These are phyloP conservation scores for Ladona fulva DNA, from an alignment of 1,140 invertebrate species.

Conservation along the genomic window DNA sequence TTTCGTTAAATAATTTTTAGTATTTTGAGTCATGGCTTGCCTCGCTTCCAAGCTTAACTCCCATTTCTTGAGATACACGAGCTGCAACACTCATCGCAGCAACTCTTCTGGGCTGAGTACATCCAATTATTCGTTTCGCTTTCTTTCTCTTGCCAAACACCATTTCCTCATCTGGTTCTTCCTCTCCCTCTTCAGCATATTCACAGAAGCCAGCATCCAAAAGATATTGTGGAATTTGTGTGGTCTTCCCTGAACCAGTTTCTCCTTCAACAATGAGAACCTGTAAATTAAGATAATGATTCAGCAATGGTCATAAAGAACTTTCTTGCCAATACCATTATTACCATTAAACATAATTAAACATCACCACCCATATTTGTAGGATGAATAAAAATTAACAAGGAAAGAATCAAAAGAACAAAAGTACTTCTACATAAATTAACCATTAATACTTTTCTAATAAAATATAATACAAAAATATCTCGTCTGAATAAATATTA, in stretches of 20 bases:
- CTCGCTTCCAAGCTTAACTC: slow-evolving; percentile 58
- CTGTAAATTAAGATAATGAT: slow-evolving; percentile 26
- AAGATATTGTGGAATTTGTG: slow-evolving; percentile 96
- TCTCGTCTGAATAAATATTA: too few relatives aligned
- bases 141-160: background rate
- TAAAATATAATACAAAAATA: too few relatives aligned
- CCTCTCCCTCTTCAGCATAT: slow-evolving; percentile 40
- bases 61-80: slow-evolving; percentile 62
- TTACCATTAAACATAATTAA: too few relatives aligned
- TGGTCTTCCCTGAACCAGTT: slow-evolving; percentile 97
- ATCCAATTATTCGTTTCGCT: slow-evolving; percentile 26
- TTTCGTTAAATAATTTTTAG: too few relatives aligned
- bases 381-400: too few relatives aligned
- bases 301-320: too few relatives aligned
- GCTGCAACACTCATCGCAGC: slow-evolving; percentile 71
- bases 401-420: too few relatives aligned
- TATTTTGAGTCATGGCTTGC: too few relatives aligned
- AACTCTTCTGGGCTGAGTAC: slow-evolving; percentile 69
- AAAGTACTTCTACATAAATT: too few relatives aligned
- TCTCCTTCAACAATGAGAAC: slow-evolving; percentile 96
- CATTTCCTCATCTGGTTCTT: slow-evolving; percentile 57
- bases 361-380: too few relatives aligned
- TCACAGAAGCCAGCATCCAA: slow-evolving; percentile 82
- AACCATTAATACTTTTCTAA: too few relatives aligned
- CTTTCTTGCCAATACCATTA: too few relatives aligned